phyloP scores from a whole-genome alignment of 2,888 invertebrate species.

The Tridacna gigas region DNA sequence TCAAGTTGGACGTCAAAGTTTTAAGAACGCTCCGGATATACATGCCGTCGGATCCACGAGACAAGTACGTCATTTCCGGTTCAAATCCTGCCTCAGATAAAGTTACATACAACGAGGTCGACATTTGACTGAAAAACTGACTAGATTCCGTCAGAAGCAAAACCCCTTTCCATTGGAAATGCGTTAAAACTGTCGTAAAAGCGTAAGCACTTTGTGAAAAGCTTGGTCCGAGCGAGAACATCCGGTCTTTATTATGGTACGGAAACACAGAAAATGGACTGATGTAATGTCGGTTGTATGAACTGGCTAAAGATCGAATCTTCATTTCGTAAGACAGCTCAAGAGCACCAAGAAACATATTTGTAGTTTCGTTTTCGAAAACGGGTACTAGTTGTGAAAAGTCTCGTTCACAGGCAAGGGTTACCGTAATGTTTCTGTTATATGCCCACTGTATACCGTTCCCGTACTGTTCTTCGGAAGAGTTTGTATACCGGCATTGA shows the following conservation, averaged over 20 bases:
- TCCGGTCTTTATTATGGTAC: conserved; percentile 9
- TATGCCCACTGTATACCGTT: not conserved
- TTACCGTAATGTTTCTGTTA: not conserved
- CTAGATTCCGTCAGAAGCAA: conserved; percentile 26
- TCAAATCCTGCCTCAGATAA: conserved; percentile 10
- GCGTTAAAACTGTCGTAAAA: conserved; percentile 36
- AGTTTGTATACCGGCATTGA: not conserved
- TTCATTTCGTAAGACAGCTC: conserved; percentile 2
- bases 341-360: conserved; percentile 12
- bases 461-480: not conserved
- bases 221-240: conserved; percentile 44
- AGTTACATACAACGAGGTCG: conserved; percentile 3
- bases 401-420: not conserved
- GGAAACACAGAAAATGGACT: conserved; percentile 14
- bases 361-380: not conserved
- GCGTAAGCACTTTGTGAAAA: conserved; percentile 39
- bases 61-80: conserved; percentile 21
- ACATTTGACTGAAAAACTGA: conserved; percentile 14
- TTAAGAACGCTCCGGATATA: not conserved
- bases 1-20: not conserved
- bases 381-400: not conserved
- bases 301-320: not conserved
- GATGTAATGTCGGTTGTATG: conserved; percentile 2
- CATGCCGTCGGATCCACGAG: not conserved
- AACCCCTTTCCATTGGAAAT: conserved; percentile 50